Percentiles rank a stretch among this genome's conserved stretches.
Evolutionary conservation across 2,888 invertebrate species (phyloP).

Genomic region (Aquatica leii): DNA sequence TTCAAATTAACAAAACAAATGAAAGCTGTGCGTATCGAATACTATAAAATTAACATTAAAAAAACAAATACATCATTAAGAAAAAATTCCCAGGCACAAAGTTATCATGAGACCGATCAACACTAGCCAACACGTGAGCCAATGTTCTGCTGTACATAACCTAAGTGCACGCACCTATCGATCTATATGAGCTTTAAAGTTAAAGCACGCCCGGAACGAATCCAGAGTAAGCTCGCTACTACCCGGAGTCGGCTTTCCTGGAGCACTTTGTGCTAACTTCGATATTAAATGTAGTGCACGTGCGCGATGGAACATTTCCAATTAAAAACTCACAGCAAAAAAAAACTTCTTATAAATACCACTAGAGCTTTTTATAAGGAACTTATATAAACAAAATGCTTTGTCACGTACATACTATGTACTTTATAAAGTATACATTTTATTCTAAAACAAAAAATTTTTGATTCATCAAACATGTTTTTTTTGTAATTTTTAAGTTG

Average conservation of each 20-base stretch:
- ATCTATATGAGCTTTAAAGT: conserved; percentile 44
- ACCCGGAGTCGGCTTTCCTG: conserved; percentile 54
- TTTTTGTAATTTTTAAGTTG: too few relatives aligned
- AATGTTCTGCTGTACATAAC: conserved; percentile 46
- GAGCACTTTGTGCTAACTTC: conserved; percentile 46
- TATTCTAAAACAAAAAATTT: too few relatives aligned
- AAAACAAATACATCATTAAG: conserved; percentile 16
- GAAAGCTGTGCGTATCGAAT: too few relatives aligned
- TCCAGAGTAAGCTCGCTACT: conserved; percentile 58
- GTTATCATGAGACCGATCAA: conserved; percentile 32
- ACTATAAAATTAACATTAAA: not conserved
- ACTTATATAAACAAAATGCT: not conserved
- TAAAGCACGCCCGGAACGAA: conserved; percentile 43
- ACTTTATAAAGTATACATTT: too few relatives aligned
- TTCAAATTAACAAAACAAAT: too few relatives aligned
- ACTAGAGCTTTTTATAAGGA: conserved; percentile 17
- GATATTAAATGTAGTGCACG: conserved; percentile 29
- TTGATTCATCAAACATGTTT: too few relatives aligned
- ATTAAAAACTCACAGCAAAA: conserved; percentile 20
- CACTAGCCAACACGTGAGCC: conserved; percentile 43
- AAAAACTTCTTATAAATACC: conserved; percentile 17
- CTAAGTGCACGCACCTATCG: conserved; percentile 53
- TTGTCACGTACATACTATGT: not conserved
- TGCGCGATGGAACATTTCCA: conserved; percentile 32
- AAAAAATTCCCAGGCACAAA: conserved; percentile 19